phyloP scores from a whole-genome alignment of 1,140 invertebrate species.

The Theocolax elegans region DNA sequence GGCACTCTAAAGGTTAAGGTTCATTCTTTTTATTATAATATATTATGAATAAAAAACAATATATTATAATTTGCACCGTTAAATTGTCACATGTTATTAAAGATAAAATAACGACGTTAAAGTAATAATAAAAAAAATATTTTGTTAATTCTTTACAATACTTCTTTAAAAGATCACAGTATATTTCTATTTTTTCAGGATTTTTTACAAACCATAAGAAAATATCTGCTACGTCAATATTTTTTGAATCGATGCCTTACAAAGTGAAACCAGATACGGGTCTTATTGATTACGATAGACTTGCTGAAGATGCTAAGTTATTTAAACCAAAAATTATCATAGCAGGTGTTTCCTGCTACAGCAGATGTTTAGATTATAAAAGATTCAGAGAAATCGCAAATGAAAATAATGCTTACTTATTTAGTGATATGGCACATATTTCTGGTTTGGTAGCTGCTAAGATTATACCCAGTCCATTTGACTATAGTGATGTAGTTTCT shows the following conservation, averaged over 20 bases:
- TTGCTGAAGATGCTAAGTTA: conserved; percentile 83
- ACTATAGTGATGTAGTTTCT: conserved; percentile 92
- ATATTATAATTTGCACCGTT: too few relatives aligned
- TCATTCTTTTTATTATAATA: too few relatives aligned
- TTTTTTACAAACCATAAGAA: conserved; percentile 92
- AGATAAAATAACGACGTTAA: too few relatives aligned
- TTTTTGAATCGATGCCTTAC: conserved; percentile 99
- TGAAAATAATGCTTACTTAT: conserved; percentile 86
- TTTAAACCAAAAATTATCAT: conserved; percentile 96
- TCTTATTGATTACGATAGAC: conserved; percentile 92
- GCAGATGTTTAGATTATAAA: conserved; percentile 86
- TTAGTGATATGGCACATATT: conserved; percentile 97
- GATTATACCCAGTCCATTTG: conserved; percentile 90
- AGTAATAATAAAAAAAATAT: too few relatives aligned
- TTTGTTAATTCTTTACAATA: too few relatives aligned
- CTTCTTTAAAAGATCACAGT: too few relatives aligned
- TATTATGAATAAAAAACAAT: too few relatives aligned
- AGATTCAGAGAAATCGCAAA: conserved; percentile 90
- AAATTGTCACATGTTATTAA: too few relatives aligned
- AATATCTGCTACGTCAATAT: conserved; percentile 97
- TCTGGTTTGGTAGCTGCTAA: conserved; percentile 90
- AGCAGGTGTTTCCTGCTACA: conserved; percentile 92
- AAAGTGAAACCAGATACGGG: conserved; percentile 90
- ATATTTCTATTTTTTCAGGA: too few relatives aligned
- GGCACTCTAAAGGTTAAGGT: too few relatives aligned